Evolutionary conservation across 1,140 invertebrate genomes (phyloP).

Genomic region (Heliconius hermathena): DNA sequence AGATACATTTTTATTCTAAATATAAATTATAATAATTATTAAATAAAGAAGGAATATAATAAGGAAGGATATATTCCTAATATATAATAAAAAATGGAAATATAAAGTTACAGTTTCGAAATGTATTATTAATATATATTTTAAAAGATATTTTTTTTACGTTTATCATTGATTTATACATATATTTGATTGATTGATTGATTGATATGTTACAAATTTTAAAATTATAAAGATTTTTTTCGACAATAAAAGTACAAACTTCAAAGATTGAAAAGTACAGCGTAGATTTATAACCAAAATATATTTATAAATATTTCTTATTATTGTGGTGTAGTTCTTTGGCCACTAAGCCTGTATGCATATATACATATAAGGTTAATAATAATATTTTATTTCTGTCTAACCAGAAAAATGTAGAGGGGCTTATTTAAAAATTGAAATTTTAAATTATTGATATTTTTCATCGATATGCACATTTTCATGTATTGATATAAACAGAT

Average conservation of each 20-base stretch:
- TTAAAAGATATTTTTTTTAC: too few species aligned
- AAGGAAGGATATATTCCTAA: background rate
- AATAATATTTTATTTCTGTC: too few species aligned
- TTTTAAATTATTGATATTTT: background rate
- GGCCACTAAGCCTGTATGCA: too few species aligned
- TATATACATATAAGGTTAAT: too few species aligned
- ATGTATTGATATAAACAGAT: background rate
- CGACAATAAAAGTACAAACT: background rate
- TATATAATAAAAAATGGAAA: background rate
- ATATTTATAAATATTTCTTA: too few species aligned
- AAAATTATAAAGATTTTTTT: background rate
- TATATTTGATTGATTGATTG: too few species aligned
- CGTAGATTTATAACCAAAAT: background rate
- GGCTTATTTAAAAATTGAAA: background rate
- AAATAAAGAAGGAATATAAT: background rate
- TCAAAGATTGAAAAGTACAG: background rate
- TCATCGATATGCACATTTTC: background rate
- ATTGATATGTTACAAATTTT: background rate
- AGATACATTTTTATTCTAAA: conserved; percentile 20
- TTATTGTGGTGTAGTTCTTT: too few species aligned
- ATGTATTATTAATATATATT: background rate
- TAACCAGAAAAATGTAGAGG: too few species aligned
- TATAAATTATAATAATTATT: background rate
- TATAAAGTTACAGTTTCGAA: background rate
- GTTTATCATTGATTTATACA: too few species aligned